Base-by-base conservation (phyloP, 2,113 vertebrate species). In the Mixornis gularis region DNA sequence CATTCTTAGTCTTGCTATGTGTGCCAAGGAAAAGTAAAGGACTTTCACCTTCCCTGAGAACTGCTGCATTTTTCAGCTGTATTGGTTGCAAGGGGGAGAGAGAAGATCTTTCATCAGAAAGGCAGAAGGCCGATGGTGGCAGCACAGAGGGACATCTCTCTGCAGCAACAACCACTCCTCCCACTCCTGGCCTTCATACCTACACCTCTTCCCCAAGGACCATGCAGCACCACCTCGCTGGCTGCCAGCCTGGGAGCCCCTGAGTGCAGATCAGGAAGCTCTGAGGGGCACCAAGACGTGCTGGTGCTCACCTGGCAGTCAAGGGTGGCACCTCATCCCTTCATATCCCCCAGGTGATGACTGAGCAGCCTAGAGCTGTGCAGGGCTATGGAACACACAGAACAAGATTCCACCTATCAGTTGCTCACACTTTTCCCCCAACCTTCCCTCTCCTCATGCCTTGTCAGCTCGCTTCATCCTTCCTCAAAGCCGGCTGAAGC, bases 401-500 rank as follows among this genome's bases (percentile, higher is more conserved):
- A 71, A 48, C 40, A 49, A 74, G 49, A 51, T 3, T 3, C 7
- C 80, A 79, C n/a, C 62, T 53, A 44, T 10, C n/a, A 48, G 63
- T 8, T 52, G 81, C 13, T 86, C 79, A 78, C 16, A 5, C 71
- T 52, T 79, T 59, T 8, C 4, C 73, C 55, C 36, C 77, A 64
- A 1, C 3, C 21, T 70, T 9, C 30, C 10, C 55, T 81, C 62
- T 87, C 34, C 62, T 77, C 36, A 2, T 0, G 3, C 52, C 11
- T 87, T 92, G 43, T 68, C 89, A 89, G 63, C 29, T 89, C 16
- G 0, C 34, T 85, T 89, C 40, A 49, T 43, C 87, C 56, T 66
- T 87, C 48, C 71, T 80, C 59, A 56, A 30, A 74, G 56, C 36
- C 74, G 82, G 66, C 63, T 83, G 74, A 89, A 94, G 78, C 63